Conservation (phyloP, 2,797 vertebrate species). For the Lates japonicus region DNA sequence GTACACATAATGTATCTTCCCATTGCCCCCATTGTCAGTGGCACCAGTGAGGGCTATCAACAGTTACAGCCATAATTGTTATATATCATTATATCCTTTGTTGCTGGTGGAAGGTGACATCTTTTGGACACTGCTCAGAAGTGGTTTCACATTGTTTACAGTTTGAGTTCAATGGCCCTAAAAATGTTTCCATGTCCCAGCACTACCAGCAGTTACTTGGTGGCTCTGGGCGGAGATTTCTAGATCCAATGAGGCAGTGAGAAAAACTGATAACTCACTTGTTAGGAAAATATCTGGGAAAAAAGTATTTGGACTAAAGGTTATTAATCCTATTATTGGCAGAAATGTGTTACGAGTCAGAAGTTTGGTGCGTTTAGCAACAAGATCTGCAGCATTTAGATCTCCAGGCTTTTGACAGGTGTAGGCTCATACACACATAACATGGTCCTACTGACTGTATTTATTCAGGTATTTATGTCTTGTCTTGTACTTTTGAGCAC, state of each 20-base stretch:
- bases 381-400: background rate
- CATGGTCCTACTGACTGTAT: background rate
- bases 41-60: background rate
- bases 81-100: background rate
- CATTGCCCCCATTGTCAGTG: background rate
- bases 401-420: background rate
- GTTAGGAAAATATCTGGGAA: background rate
- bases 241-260: background rate
- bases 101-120: background rate
- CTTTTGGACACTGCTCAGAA: background rate
- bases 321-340: background rate
- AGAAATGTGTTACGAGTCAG: background rate
- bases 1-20: background rate
- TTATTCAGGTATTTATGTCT: background rate
- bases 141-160: background rate
- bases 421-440: background rate
- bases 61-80: background rate
- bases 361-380: background rate
- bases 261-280: background rate
- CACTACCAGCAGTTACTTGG: background rate
- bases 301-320: background rate
- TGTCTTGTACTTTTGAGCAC: background rate
- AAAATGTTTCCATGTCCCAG: background rate
- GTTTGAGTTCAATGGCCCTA: background rate
- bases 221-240: too few relatives aligned